Evolutionary conservation across 2,113 vertebrate species (phyloP).

Genomic region (Epinephelus lanceolatus): DNA sequence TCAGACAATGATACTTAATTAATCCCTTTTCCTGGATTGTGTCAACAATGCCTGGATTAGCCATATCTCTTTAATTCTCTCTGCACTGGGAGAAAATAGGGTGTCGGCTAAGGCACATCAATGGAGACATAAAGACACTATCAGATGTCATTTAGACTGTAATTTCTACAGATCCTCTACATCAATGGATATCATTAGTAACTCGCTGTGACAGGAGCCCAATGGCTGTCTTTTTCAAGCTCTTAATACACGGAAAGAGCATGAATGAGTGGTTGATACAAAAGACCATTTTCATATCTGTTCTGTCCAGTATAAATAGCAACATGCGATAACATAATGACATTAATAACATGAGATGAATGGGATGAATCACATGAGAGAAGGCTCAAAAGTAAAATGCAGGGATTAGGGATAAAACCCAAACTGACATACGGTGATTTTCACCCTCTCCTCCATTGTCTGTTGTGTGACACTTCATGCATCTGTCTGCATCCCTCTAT

Average conservation of each 20-base stretch:
- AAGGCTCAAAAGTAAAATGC: slow-evolving; percentile 60
- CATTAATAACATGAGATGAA: slow-evolving; percentile 45
- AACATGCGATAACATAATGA: slow-evolving; percentile 36
- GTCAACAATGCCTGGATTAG: slow-evolving; percentile 84
- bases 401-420: slow-evolving; percentile 82
- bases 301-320: slow-evolving; percentile 33
- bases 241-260: slow-evolving; percentile 13
- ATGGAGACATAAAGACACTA: slow-evolving; percentile 56
- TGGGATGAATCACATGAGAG: slow-evolving; percentile 46
- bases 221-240: slow-evolving; percentile 18
- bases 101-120: slow-evolving; percentile 55
- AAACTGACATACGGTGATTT: slow-evolving; percentile 64
- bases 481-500: slow-evolving; percentile 2
- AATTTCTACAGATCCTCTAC: slow-evolving; percentile 49
- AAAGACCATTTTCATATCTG: slow-evolving; percentile 38
- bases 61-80: slow-evolving; percentile 71
- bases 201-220: slow-evolving; percentile 24
- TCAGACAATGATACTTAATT: slow-evolving; percentile 84
- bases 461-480: slow-evolving; percentile 11
- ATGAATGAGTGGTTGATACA: slow-evolving; percentile 20
- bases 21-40: slow-evolving; percentile 81
- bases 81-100: slow-evolving; percentile 44
- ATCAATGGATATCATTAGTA: slow-evolving; percentile 54
- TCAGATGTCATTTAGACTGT: slow-evolving; percentile 59
- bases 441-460: slow-evolving; percentile 32